A percentile compares a stretch with the other conserved stretches of the same genome.
phyloP scores from a whole-genome alignment of 2,113 vertebrate genomes.

The Spea multiplicata region DNA sequence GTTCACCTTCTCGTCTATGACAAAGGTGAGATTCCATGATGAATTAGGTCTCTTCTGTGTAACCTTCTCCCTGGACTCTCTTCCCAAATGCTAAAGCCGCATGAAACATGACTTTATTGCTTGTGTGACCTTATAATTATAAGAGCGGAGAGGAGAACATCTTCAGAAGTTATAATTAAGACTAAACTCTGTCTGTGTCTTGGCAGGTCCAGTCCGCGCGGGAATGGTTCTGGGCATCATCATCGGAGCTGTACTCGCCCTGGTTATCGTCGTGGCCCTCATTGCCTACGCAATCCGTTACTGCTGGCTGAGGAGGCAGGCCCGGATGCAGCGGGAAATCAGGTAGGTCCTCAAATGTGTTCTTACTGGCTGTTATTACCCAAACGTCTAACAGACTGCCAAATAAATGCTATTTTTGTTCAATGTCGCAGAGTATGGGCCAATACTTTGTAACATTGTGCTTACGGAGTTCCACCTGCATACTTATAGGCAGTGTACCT shows the following conservation, averaged over 20 bases:
- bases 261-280: slow-evolving; percentile 76
- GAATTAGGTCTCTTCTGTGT: neutral
- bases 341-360: slow-evolving; percentile 57
- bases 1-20: slow-evolving; percentile 90
- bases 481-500: too few species aligned
- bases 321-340: slow-evolving; percentile 64
- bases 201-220: slow-evolving; percentile 78
- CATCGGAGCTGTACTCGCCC: slow-evolving; percentile 79
- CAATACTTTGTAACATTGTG: too few species aligned
- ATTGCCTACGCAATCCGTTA: slow-evolving; percentile 83
- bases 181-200: neutral
- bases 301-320: slow-evolving; percentile 81
- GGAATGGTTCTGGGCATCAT: slow-evolving; percentile 85
- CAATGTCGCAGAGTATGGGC: too few species aligned
- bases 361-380: too few species aligned
- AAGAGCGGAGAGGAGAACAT: too few species aligned
- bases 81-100: neutral
- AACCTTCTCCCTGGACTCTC: neutral
- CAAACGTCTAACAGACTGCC: too few species aligned
- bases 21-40: slow-evolving; percentile 65
- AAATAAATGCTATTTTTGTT: too few species aligned
- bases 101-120: too few species aligned
- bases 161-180: too few species aligned
- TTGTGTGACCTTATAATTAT: too few species aligned
- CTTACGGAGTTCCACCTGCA: too few species aligned